These are phyloP conservation scores for Lepus americanus DNA, from an alignment of 2,113 vertebrate species.

Conservation along the genomic window DNA sequence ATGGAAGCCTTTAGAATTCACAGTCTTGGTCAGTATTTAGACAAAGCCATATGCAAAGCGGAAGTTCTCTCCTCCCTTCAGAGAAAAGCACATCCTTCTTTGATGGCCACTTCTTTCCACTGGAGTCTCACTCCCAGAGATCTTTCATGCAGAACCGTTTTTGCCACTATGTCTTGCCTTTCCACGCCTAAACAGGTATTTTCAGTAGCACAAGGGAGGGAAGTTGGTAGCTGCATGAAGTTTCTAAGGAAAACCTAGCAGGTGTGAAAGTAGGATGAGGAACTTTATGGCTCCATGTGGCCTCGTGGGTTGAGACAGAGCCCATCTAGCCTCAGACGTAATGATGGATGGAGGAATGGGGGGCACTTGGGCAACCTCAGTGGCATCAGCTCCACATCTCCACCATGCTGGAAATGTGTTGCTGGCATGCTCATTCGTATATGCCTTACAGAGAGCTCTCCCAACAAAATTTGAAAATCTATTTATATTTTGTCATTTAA, in stretches of 20 bases:
- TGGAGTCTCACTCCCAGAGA: too few relatives aligned
- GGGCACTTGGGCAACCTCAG: background rate
- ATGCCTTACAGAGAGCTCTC: constrained; percentile 17
- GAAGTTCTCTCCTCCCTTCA: too few relatives aligned
- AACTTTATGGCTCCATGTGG: background rate
- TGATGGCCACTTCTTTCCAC: too few relatives aligned
- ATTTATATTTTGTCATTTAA: constrained; percentile 55
- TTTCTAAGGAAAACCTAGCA: background rate
- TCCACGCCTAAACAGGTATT: background rate
- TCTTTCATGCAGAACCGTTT: too few relatives aligned
- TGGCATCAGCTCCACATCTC: background rate
- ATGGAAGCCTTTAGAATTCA: too few relatives aligned
- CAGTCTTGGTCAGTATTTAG: too few relatives aligned
- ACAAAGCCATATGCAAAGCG: too few relatives aligned
- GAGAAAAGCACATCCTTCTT: too few relatives aligned
- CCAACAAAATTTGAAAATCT: background rate
- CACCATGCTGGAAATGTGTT: background rate
- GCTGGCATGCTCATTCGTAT: background rate
- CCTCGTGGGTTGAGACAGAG: background rate
- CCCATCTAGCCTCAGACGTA: background rate
- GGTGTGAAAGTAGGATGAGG: background rate
- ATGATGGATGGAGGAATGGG: background rate
- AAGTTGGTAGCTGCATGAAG: background rate
- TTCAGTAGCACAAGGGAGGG: background rate
- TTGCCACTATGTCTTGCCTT: too few relatives aligned